phyloP scores from a whole-genome alignment of 2,888 invertebrate species.

The Mesorhabditis belari region DNA sequence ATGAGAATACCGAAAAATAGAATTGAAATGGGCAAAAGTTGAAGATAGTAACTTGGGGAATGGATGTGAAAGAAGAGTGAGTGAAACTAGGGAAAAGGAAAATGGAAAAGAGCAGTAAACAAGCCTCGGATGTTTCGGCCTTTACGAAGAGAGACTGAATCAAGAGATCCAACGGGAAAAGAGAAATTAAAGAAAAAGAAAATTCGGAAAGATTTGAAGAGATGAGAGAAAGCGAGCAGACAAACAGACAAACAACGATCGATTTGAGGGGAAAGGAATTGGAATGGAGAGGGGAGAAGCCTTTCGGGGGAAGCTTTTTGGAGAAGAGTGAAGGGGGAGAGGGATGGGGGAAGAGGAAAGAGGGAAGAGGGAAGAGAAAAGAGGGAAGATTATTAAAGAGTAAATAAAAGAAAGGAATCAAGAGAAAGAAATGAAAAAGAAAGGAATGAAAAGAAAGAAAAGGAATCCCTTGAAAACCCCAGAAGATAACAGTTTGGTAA shows the following conservation, averaged over 20 bases:
- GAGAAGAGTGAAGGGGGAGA: background rate
- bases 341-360: background rate
- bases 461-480: too few relatives aligned
- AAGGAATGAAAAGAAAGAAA: too few relatives aligned
- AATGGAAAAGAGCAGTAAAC: conserved; percentile 1
- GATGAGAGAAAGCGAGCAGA: background rate
- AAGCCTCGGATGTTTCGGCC: background rate
- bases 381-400: too few relatives aligned
- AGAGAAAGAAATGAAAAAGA: too few relatives aligned
- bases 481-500: too few relatives aligned
- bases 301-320: background rate
- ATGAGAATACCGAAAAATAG: too few relatives aligned
- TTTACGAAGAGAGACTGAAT: background rate
- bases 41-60: too few relatives aligned
- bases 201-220: background rate
- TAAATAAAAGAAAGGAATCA: too few relatives aligned
- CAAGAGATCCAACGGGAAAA: background rate
- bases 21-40: too few relatives aligned
- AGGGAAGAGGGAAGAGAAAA: too few relatives aligned
- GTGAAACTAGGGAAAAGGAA: too few relatives aligned
- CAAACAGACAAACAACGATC: background rate
- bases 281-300: background rate
- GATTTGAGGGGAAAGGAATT: conserved; percentile 1
- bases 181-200: background rate
- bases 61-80: too few relatives aligned